phyloP scores from a whole-genome alignment of 1,140 invertebrate species.

The Drosophila saltans region DNA sequence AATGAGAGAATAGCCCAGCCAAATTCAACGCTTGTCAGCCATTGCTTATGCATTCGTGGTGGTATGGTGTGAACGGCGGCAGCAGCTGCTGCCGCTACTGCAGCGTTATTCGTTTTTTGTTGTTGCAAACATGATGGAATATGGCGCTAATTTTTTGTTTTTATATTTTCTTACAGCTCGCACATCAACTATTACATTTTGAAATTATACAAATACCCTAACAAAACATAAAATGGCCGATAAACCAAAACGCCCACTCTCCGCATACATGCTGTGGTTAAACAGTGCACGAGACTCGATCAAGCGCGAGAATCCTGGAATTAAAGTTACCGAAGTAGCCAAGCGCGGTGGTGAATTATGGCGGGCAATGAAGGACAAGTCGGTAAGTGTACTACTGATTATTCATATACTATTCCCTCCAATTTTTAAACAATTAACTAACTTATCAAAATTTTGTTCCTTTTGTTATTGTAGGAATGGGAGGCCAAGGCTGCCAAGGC shows the following conservation, averaged over 20 bases:
- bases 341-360: constrained; percentile 95
- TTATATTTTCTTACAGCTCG: constrained; percentile 56
- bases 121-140: not conserved
- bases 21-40: constrained; percentile 3
- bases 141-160: constrained; percentile 15
- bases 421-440: not conserved
- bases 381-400: constrained; percentile 84
- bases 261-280: constrained; percentile 95
- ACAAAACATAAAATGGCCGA: constrained; percentile 88
- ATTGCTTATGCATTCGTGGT: not conserved
- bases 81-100: not conserved
- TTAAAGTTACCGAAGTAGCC: constrained; percentile 92
- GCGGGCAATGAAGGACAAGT: constrained; percentile 91
- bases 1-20: not conserved
- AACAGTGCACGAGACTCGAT: constrained; percentile 91
- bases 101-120: not conserved
- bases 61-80: too few species aligned
- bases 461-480: constrained; percentile 88
- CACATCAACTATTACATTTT: constrained; percentile 57
- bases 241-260: constrained; percentile 92
- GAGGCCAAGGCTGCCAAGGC: constrained; percentile 92
- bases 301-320: constrained; percentile 91
- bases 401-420: too few species aligned
- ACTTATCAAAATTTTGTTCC: not conserved
- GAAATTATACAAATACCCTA: constrained; percentile 35